phyloP scores from a whole-genome alignment of 2,797 vertebrate species.

The Gadopsis marmoratus region DNA sequence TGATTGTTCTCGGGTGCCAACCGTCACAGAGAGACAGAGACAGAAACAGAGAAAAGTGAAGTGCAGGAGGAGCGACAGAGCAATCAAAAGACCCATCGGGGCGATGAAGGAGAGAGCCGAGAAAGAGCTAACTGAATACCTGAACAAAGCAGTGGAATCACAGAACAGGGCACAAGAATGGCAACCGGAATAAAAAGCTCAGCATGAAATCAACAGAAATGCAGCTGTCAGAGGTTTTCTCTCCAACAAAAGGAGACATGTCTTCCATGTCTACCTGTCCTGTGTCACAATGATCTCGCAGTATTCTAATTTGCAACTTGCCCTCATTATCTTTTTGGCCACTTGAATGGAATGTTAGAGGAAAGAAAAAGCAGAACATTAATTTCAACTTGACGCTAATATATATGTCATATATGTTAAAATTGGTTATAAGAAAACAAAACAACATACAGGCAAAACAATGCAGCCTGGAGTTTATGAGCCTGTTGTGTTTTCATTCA shows the following conservation, averaged over 20 bases:
- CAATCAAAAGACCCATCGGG: constrained; percentile 13
- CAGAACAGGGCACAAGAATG: background rate
- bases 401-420: too few species aligned
- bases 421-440: too few species aligned
- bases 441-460: background rate
- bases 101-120: constrained; percentile 13
- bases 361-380: background rate
- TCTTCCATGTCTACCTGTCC: constrained; percentile 1
- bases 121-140: constrained; percentile 18
- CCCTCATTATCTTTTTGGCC: background rate
- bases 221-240: constrained; percentile 1
- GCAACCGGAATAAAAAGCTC: constrained; percentile 8
- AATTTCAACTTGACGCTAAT: background rate
- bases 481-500: background rate
- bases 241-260: background rate
- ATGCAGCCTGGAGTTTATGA: background rate
- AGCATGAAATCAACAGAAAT: constrained; percentile 16
- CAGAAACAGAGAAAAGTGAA: constrained; percentile 29
- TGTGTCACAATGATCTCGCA: constrained; percentile 1
- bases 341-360: background rate
- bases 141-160: constrained; percentile 11
- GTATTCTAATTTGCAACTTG: constrained; percentile 5
- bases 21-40: constrained; percentile 36
- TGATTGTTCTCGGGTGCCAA: constrained; percentile 64
- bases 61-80: constrained; percentile 30